Percentiles rank a stretch among this genome's conserved stretches.
phyloP scores from a whole-genome alignment of 53 echinoderm and acorn worm species.

The Astropecten irregularis region DNA sequence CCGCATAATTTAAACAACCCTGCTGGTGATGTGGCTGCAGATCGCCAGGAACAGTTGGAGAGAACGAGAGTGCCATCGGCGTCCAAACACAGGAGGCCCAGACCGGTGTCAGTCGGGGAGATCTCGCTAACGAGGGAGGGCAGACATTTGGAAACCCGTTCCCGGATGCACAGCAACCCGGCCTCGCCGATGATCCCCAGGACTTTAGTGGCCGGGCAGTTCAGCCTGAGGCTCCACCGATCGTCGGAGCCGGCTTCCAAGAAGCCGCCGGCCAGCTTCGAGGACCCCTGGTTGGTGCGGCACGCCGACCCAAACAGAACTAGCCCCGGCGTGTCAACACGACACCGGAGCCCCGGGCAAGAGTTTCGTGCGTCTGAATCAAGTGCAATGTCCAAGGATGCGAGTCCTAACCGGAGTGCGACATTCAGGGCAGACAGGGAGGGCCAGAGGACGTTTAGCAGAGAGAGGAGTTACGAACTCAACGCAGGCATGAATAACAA shows the following conservation, averaged over 20 bases:
- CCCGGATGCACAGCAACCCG: constrained; percentile 17
- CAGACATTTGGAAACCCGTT: neutral
- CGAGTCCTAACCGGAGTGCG: neutral
- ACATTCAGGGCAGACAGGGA: constrained; percentile 12
- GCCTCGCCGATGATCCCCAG: constrained; percentile 8
- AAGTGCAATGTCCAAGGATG: constrained; percentile 40
- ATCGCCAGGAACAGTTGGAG: too few species aligned
- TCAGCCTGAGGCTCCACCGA: constrained; percentile 66
- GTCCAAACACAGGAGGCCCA: too few species aligned
- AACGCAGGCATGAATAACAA: constrained; percentile 29
- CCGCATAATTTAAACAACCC: neutral
- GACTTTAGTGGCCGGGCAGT: constrained; percentile 34
- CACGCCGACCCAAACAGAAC: constrained; percentile 27
- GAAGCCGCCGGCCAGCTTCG: constrained; percentile 55
- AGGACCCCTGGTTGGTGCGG: constrained; percentile 77
- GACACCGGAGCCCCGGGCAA: constrained; percentile 35
- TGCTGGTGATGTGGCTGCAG: too few species aligned
- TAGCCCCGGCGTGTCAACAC: neutral
- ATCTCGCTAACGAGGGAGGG: neutral
- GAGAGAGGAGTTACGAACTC: neutral
- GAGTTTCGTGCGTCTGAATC: constrained; percentile 15
- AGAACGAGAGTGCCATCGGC: too few species aligned
- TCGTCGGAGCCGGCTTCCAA: constrained; percentile 34
- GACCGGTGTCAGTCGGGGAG: constrained; percentile 10
- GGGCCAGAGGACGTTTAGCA: constrained; percentile 1